A percentile compares a stretch with the other conserved stretches of the same genome.
Conservation (phyloP, 2,113 vertebrate species). For the Phasianus colchicus region DNA sequence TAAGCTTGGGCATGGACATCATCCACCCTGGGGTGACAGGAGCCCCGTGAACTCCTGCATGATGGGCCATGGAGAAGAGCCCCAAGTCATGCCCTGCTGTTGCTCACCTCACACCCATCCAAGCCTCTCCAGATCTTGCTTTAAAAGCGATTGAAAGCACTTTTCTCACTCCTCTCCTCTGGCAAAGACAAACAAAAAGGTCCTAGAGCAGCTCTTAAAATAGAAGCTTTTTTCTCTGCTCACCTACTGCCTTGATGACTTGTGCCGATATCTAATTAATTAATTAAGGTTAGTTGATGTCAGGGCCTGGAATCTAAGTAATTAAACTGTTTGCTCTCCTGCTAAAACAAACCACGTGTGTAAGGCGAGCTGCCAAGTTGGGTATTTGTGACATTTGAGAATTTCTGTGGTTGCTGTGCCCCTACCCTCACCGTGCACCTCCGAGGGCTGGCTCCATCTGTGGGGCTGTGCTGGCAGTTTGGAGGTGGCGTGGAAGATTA, state of each 20-base stretch:
- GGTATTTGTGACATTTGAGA: neutral
- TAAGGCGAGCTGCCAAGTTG: neutral
- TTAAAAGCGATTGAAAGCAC: neutral
- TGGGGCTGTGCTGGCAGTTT: rapidly evolving
- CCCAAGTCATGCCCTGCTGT: rapidly evolving
- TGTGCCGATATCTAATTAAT: constrained; percentile 32
- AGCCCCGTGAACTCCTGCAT: neutral
- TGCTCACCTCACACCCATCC: neutral
- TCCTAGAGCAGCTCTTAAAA: neutral
- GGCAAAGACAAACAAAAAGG: neutral
- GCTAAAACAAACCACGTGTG: neutral
- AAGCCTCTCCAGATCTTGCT: neutral
- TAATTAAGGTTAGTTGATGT: constrained; percentile 59
- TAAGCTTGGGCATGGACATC: neutral
- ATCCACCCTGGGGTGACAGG: neutral
- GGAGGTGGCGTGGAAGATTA: rapidly evolving
- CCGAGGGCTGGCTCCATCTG: rapidly evolving
- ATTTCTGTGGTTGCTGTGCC: neutral
- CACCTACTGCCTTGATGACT: neutral
- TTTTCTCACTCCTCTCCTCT: neutral
- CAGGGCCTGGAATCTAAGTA: neutral
- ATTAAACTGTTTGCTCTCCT: constrained; percentile 36
- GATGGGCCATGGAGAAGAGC: rapidly evolving
- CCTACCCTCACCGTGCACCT: neutral
- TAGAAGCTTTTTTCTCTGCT: neutral